Conservation (phyloP, 2,113 vertebrate genomes). For the Fulmarus glacialis region DNA sequence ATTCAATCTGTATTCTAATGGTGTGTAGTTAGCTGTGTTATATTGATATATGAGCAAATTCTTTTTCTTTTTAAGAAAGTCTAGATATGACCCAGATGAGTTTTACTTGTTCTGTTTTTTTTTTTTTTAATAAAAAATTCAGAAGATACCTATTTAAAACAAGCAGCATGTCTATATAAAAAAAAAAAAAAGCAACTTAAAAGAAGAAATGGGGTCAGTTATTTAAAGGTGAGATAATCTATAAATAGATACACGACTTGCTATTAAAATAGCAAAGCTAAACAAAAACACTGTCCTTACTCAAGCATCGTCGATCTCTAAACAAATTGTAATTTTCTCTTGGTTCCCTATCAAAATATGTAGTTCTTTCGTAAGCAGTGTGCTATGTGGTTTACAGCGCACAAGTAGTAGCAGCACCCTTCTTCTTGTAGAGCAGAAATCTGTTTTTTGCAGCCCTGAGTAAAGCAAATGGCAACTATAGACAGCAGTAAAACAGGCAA, state of each 20-base stretch:
- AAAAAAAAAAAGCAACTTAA: not conserved
- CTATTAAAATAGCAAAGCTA: not conserved
- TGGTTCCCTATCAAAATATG: not conserved
- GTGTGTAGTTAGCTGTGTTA: not conserved
- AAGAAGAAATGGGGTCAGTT: not conserved
- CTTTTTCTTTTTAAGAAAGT: not conserved
- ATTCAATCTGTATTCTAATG: not conserved
- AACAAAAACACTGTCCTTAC: not conserved
- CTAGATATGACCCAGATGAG: not conserved
- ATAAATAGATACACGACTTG: not conserved
- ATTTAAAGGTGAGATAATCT: not conserved
- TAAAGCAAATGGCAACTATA: not conserved
- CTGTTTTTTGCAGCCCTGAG: not conserved
- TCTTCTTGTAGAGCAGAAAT: not conserved
- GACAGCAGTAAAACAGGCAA: not conserved
- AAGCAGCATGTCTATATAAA: not conserved
- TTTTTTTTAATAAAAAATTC: fast-evolving
- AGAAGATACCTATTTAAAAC: not conserved
- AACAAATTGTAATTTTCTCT: not conserved
- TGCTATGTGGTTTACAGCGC: not conserved
- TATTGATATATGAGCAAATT: not conserved
- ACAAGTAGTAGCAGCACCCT: not conserved
- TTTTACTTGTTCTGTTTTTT: not conserved
- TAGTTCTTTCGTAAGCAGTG: not conserved
- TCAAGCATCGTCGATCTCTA: not conserved